Base-by-base conservation (phyloP, 2,888 invertebrate species). In the Harpalus rufipes region DNA sequence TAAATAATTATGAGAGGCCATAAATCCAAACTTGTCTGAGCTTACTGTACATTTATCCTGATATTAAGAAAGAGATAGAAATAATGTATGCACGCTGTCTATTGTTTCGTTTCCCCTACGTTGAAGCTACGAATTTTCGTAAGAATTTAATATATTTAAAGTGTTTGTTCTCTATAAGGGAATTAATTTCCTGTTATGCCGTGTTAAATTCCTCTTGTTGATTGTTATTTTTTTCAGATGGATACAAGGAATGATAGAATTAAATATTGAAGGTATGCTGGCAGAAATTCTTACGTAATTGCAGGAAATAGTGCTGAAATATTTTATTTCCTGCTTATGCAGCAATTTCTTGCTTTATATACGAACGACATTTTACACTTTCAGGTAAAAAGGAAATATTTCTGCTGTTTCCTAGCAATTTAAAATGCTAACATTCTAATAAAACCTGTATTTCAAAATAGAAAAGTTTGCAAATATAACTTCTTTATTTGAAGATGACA, bases 71-170 rank as follows among this genome's bases (percentile, higher is more conserved):
- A 16, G 41, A 18, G 72, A 74, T 2, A 14, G 41, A 44, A 1
- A 44, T 10, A 39, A 68, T 14, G 39, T 14, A 68, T 39, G 3
- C 41, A 32, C 3, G 6, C 32, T 32, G 5, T 6, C 1, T 32
- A 7, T 2, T 32, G 18, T 25, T 25, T 21, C 6, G 41, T 68
- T 41, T 16, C 21, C n/a, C 39, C 39, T 39, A 18, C 44, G 16
- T 41, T 18, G 68, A 32, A 41, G 51, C 8, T 74, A 74, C 41
- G 72, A 74, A 74, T 74, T 74, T 74, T 74, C 44, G 18, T 74
- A 44, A 74, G 72, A 74, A 74, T 74, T 74, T 74, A 74, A 74
- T 74, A 74, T 44, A 72, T 72, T 72, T 44, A 74, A 74, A 72
- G 32, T 68, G 39, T 68, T 63, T 68, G 39, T 68, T 68, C 39